Conservation (phyloP, 2,113 vertebrate species). For the Pachyramphus minor region DNA sequence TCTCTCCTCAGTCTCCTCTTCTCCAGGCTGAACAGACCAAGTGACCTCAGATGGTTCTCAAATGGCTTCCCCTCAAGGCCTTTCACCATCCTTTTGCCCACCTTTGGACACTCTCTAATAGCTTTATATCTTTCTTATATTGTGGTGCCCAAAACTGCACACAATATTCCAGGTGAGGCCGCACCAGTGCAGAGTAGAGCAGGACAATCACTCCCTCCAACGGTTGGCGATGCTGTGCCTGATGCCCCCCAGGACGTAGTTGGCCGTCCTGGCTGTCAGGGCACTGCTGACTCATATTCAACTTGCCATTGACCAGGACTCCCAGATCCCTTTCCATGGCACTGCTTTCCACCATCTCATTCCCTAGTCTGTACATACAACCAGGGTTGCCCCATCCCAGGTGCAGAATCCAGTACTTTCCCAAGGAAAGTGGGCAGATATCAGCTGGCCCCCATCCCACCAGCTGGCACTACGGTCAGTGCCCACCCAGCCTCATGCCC, state of each 20-base stretch:
- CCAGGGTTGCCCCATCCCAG: neutral
- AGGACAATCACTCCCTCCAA: neutral
- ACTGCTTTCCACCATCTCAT: neutral
- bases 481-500: fast-evolving
- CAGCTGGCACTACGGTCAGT: neutral
- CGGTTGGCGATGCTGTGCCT: neutral
- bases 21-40: neutral
- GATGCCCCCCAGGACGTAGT: neutral
- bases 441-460: neutral
- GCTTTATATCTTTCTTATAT: neutral
- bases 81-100: neutral
- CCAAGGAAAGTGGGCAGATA: neutral
- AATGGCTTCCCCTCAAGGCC: neutral
- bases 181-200: neutral
- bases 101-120: neutral
- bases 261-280: neutral
- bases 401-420: neutral
- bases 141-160: neutral
- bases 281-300: neutral
- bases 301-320: neutral
- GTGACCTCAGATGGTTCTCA: neutral
- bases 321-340: neutral
- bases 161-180: neutral
- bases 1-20: too few species aligned
- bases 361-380: neutral